Evolutionary conservation across 2,797 vertebrate species (phyloP).

Genomic region (Calcarius lapponicus): DNA sequence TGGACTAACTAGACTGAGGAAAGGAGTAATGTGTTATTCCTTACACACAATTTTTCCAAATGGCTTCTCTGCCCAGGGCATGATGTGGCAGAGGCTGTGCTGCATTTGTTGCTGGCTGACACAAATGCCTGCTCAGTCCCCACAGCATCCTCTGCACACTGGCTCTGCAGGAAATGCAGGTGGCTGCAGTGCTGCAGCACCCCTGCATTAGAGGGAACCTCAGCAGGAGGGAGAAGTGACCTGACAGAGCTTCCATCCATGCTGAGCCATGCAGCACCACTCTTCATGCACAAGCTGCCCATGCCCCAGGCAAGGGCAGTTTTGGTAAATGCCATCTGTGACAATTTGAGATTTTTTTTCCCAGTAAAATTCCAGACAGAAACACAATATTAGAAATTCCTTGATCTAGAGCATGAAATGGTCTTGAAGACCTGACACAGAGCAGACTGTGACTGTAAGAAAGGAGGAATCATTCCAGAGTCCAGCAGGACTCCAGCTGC

Average conservation of each 20-base stretch:
- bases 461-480: neutral
- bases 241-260: accelerated
- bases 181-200: neutral
- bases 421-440: neutral
- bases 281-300: neutral
- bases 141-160: neutral
- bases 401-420: neutral
- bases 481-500: neutral
- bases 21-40: neutral
- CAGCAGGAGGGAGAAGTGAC: neutral
- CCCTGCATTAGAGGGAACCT: neutral
- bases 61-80: neutral
- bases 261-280: neutral
- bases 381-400: neutral
- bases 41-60: neutral
- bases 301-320: accelerated
- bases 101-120: neutral
- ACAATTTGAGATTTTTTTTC: neutral
- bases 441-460: neutral
- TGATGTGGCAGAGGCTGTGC: neutral
- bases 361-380: neutral
- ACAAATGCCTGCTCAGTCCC: neutral
- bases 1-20: neutral
- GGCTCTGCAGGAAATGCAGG: neutral
- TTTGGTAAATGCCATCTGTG: neutral